Evolutionary conservation across 92 coral and sea anemone species (phyloP), one percentile per base, ranked within the genome.

Genomic region (Virgularia gustaviana): DNA sequence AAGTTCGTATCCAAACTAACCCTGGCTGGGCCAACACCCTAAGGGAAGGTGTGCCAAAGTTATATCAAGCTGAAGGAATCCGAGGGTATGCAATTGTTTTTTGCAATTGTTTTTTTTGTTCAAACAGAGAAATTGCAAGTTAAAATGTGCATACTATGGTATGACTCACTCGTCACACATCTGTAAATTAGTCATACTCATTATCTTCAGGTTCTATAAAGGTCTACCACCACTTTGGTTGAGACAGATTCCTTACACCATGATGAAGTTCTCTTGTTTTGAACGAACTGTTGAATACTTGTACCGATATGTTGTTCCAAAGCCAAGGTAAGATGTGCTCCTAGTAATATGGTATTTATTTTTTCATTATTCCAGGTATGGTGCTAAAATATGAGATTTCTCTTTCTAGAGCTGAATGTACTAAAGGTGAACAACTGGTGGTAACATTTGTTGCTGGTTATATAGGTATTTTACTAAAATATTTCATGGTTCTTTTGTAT

Each of bases 231-330:
- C 98, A 53, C 51, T 92, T 33, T 92, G 98, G 98, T 83, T 92
- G 88, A 57, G 98, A 67, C 98, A 92, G 83, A 92, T 92, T 36
- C 98, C 98, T 1, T 92, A 92, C 86, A 92, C 98, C 70, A 92
- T 92, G 98, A 92, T 92, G 98, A 92, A 92, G 85, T 92, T 92
- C 77, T 96, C 98, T 58, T 92, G 98, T 79, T 92, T 92, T 76
- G 98, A 92, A 77, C 81, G 98, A 72, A 92, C 98, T 6, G 96
- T 92, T 22, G 98, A 92, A 57, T 89, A 82, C 65, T 68, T 92
- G 55, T 92, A 92, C 83, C 90, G 87, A 71, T 2, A 92, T 77
- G 84, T 92, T 57, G 98, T 92, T 25, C 98, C 98, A 12, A 92
- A 92, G 24, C 96, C 96, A 87, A 92, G 98, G 97, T 91, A 11